Evolutionary conservation across 2,113 vertebrate species (phyloP), one percentile per base, ranked within the genome.

Genomic region (Speoplatyrhinus poulsoni): DNA sequence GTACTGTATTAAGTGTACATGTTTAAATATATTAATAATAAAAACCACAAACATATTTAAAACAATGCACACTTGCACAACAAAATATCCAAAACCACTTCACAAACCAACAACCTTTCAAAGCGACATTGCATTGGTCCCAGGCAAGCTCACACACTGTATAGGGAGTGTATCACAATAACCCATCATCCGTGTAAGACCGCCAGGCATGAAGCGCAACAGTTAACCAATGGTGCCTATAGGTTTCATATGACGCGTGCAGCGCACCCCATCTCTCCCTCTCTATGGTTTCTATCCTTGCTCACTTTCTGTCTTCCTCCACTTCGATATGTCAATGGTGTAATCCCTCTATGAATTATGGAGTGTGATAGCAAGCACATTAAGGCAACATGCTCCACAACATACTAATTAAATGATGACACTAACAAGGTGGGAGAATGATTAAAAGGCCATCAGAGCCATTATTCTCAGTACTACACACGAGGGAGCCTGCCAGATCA

Each of bases 181-280:
- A 59, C 62, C 58, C 69, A 74, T 76, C 65, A 67, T 83, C 75
- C 61, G 60, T 67, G 72, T 48, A 65, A 60, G 75, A 63, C 82
- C 84, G 75, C 71, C 76, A 80, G 66, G 77, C 74, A 80, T 74
- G 71, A 74, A 58, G 76, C 69, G 83, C 75, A 82, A 46, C 69
- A 76, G 48, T 55, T 15, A 32, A 61, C 66, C 65, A 63, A 63
- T 62, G 60, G 80, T 60, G 77, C 75, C 49, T 50, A 57, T 79
- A 60, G 74, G 67, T 85, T 80, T 88, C 76, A 81, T 79, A 71
- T 84, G 54, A 82, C 79, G 82, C 73, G 72, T 55, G 36, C 36
- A 8, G 19, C 12, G 4, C 61, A 63, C 61, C 17, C 61, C 3
- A 1, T 12, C 61, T 26, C 61, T 13, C 61, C 0, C 11, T 50